Evolutionary conservation across 2,113 vertebrate species (phyloP).

Genomic region (Elgaria multicarinata): DNA sequence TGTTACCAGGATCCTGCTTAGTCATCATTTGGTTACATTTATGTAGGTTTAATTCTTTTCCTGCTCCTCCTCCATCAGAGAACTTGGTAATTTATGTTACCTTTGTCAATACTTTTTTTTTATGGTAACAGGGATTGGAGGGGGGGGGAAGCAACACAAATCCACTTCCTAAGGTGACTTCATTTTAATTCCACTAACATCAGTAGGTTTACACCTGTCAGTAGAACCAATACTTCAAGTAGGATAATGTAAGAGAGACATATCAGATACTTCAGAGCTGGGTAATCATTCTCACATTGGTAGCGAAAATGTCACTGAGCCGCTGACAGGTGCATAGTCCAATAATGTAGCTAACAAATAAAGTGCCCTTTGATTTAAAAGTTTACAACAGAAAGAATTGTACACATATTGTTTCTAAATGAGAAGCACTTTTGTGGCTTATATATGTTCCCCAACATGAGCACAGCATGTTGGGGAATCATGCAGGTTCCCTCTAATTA

Average conservation of each 20-base stretch:
- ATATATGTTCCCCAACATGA: background rate
- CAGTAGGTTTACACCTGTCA: background rate
- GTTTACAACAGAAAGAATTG: background rate
- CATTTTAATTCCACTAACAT: background rate
- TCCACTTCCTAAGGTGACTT: background rate
- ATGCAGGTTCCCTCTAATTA: background rate
- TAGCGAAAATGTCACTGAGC: background rate
- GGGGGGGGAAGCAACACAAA: background rate
- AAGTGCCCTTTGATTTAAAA: background rate
- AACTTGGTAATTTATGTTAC: background rate
- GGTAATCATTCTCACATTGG: fast-evolving
- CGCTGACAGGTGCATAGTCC: background rate
- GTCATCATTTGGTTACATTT: background rate
- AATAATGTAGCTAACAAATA: background rate
- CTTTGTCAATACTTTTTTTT: background rate
- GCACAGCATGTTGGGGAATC: background rate
- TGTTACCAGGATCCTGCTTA: background rate
- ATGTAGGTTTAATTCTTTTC: background rate
- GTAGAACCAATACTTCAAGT: background rate
- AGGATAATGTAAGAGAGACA: background rate
- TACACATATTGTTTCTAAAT: background rate
- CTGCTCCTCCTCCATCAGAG: background rate
- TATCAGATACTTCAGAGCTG: background rate
- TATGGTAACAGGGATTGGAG: background rate
- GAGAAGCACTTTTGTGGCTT: background rate